Percentiles rank a stretch among this genome's conserved stretches.
phyloP scores from a whole-genome alignment of 2,797 vertebrate genomes.

The Bradypodion pumilum region DNA sequence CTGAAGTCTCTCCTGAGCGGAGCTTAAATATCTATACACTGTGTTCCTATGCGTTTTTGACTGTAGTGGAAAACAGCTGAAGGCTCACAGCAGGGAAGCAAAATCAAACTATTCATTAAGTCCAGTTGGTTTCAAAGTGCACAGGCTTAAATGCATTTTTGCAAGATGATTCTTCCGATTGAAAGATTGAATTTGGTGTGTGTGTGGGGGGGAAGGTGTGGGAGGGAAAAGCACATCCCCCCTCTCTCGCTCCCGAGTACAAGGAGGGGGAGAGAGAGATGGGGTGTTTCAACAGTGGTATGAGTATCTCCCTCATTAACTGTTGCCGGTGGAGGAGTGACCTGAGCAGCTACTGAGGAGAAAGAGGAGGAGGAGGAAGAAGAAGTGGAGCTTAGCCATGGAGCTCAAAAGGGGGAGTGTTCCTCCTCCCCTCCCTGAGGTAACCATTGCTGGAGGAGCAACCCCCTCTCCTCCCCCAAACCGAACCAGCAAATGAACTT shows the following conservation, averaged over 20 bases:
- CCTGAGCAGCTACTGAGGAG: conserved; percentile 2
- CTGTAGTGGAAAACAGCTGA: background rate
- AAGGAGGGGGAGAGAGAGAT: conserved; percentile 55
- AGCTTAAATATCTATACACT: background rate
- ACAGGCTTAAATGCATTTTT: background rate
- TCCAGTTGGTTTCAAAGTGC: background rate
- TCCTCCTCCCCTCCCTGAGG: conserved; percentile 60
- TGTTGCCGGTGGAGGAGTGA: conserved; percentile 44
- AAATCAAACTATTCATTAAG: background rate
- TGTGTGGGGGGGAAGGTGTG: conserved; percentile 68
- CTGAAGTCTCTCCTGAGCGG: background rate
- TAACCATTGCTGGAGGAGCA: conserved; percentile 62
- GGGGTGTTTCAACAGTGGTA: conserved; percentile 49
- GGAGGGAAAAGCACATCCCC: too few relatives aligned
- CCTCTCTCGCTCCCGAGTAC: conserved; percentile 45
- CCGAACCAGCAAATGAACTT: conserved; percentile 97
- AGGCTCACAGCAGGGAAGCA: background rate
- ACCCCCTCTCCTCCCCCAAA: conserved; percentile 72
- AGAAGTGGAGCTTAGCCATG: too few relatives aligned
- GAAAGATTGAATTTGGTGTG: conserved; percentile 36
- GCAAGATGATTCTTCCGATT: background rate
- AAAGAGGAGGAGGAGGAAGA: background rate
- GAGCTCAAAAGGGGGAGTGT: too few relatives aligned
- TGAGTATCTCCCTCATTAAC: conserved; percentile 66
- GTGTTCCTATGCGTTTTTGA: background rate